phyloP scores from a whole-genome alignment of 2,113 vertebrate species.

The Cricetomys ansorgei region DNA sequence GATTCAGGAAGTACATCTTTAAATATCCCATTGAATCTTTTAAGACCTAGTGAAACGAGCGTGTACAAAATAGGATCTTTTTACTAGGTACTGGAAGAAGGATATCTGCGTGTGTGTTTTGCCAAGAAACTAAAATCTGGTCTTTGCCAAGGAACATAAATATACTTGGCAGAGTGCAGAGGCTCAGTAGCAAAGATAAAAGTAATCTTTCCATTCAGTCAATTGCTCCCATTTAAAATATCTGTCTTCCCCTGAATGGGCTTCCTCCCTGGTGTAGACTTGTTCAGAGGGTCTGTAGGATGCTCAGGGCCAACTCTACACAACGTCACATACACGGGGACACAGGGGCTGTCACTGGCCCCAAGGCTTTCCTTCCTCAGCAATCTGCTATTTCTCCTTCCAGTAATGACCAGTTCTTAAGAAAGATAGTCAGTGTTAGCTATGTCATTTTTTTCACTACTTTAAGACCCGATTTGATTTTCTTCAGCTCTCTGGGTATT shows the following conservation, averaged over 20 bases:
- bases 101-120: slow-evolving; percentile 30
- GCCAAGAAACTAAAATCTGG: slow-evolving; percentile 77
- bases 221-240: slow-evolving; percentile 69
- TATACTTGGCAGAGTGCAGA: slow-evolving; percentile 69
- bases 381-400: neutral
- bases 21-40: slow-evolving; percentile 36
- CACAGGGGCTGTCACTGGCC: neutral
- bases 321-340: neutral
- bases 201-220: slow-evolving; percentile 63
- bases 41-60: slow-evolving; percentile 52
- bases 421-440: slow-evolving; percentile 26
- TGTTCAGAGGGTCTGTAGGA: neutral
- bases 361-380: neutral
- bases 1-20: slow-evolving; percentile 39
- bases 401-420: neutral
- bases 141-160: slow-evolving; percentile 72
- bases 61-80: slow-evolving; percentile 58
- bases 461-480: slow-evolving; percentile 36
- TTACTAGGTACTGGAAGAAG: slow-evolving; percentile 62
- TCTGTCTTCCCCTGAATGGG: slow-evolving; percentile 41
- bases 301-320: neutral
- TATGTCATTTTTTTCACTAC: neutral
- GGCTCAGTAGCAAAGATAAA: slow-evolving; percentile 76
- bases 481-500: neutral
- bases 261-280: neutral